phyloP scores from a whole-genome alignment of 2,113 vertebrate genomes.

The Ceyx cyanopectus region DNA sequence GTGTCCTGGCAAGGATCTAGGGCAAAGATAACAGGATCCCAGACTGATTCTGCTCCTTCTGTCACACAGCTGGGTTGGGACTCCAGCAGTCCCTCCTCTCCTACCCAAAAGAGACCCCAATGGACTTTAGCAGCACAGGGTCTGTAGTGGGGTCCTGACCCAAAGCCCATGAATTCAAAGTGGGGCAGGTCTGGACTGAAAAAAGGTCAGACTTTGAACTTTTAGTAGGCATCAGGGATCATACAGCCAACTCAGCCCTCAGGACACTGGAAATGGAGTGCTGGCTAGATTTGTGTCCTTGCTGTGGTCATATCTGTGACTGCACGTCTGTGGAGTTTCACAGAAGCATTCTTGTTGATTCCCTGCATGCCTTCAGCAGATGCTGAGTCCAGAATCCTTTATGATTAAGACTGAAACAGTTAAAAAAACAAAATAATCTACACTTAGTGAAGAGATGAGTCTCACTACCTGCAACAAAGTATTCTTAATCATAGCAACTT shows the following conservation, averaged over 20 bases:
- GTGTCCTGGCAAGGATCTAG: background rate
- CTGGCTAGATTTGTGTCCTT: background rate
- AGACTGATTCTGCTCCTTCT: background rate
- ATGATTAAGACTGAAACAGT: background rate
- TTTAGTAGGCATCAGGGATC: background rate
- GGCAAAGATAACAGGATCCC: background rate
- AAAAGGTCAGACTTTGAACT: background rate
- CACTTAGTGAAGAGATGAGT: background rate
- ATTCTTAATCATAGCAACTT: background rate
- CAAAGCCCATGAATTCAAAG: background rate
- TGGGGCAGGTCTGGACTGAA: fast-evolving
- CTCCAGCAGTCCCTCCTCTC: background rate
- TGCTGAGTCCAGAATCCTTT: background rate
- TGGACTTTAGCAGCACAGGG: background rate
- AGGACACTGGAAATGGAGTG: background rate
- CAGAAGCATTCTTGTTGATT: background rate
- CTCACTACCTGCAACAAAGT: background rate
- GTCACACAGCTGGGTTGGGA: background rate
- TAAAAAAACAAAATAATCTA: background rate
- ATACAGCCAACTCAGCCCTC: background rate
- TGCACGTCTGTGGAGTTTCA: background rate
- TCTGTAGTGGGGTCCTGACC: background rate
- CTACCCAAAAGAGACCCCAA: background rate
- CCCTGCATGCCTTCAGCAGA: background rate
- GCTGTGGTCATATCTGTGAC: background rate